phyloP scores from a whole-genome alignment of 1,140 invertebrate genomes.

The Druon quercuslanigerum region DNA sequence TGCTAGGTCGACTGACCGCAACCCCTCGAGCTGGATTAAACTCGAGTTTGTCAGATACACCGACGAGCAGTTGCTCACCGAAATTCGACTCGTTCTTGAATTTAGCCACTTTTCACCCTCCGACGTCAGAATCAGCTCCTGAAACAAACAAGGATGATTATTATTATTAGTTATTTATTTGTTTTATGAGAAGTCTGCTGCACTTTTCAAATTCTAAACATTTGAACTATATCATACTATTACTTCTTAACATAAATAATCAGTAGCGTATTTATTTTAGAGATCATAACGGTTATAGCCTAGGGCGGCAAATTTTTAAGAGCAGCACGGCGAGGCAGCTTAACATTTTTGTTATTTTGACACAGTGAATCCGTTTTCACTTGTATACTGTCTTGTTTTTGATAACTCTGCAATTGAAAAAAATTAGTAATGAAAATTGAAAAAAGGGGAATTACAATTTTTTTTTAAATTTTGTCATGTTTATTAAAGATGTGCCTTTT shows the following conservation, averaged over 20 bases:
- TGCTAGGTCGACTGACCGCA: constrained; percentile 73
- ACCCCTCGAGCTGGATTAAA: constrained; percentile 69
- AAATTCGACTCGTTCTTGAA: constrained; percentile 74
- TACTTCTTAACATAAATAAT: no score
- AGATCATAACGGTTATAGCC: no score
- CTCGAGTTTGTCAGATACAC: constrained; percentile 76
- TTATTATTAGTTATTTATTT: not conserved
- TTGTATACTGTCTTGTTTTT: no score
- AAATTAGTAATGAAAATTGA: not conserved
- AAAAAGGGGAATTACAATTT: not conserved
- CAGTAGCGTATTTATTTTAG: no score
- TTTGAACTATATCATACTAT: no score
- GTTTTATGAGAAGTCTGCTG: not conserved
- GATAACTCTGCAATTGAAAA: no score
- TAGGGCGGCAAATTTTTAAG: no score
- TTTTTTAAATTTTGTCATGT: no score
- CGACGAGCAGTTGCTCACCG: constrained; percentile 75
- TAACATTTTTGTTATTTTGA: no score
- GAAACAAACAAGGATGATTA: constrained; percentile 52
- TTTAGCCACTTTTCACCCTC: constrained; percentile 77
- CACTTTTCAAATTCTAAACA: not conserved
- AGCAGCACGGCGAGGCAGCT: no score
- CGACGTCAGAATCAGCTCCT: constrained; percentile 78
- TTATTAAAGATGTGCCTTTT: no score
- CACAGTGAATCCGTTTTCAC: no score